phyloP scores from a whole-genome alignment of 2,113 vertebrate species.

The Megalops atlanticus region DNA sequence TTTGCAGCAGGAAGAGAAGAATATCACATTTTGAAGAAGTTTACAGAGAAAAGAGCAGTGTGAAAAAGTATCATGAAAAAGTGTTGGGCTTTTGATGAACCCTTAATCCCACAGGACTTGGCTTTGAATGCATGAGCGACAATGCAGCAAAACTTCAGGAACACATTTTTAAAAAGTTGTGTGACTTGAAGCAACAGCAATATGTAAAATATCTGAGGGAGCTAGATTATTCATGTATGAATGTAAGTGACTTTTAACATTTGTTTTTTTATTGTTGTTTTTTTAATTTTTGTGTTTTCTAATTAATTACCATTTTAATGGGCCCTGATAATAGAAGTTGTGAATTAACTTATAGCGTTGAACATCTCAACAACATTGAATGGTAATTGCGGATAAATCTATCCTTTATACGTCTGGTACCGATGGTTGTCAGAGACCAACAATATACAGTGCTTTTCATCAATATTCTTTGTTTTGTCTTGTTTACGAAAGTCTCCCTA shows the following conservation, averaged over 20 bases:
- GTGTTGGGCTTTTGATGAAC: neutral
- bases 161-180: no score
- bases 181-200: neutral
- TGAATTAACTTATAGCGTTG: neutral
- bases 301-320: no score
- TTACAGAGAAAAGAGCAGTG: neutral
- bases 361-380: neutral
- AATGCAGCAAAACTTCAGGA: neutral
- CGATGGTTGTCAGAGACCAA: no score
- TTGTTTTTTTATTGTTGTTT: no score
- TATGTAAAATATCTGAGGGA: neutral
- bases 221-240: neutral
- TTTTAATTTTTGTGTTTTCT: no score
- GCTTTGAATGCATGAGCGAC: neutral
- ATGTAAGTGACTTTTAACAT: neutral
- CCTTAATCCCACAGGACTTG: neutral
- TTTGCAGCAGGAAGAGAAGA: neutral
- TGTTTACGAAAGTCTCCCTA: no score
- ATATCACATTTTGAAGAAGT: constrained; percentile 7
- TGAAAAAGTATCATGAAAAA: neutral
- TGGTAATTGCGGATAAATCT: neutral
- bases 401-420: neutral
- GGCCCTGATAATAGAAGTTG: no score
- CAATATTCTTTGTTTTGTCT: no score
- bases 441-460: no score